Conservation (phyloP, 1,140 invertebrate species). For the Papilio dardanus region DNA sequence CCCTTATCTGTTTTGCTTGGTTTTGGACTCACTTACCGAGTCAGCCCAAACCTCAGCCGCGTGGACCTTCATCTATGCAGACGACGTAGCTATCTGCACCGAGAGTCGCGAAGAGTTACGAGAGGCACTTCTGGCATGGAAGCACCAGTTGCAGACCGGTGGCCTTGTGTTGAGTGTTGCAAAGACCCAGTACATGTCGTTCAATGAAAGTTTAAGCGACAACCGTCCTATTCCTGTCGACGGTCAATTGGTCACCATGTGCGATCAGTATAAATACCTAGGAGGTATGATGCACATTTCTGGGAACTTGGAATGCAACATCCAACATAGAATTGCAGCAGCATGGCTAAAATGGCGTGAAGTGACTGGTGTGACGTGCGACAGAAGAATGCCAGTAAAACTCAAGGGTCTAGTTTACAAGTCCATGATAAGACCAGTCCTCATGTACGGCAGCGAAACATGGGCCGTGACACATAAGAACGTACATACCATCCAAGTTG, state of each 20-base stretch:
- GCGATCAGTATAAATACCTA: background rate
- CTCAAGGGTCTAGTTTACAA: no score
- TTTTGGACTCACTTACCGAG: background rate
- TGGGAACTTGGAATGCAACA: background rate
- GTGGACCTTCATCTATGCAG: constrained; percentile 19
- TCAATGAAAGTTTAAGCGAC: background rate
- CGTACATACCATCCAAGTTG: no score
- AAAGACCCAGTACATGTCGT: constrained; percentile 31
- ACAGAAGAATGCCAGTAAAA: background rate
- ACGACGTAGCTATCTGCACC: constrained; percentile 45
- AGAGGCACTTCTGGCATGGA: constrained; percentile 34
- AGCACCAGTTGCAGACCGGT: constrained; percentile 34
- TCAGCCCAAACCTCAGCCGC: background rate
- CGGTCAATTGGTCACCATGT: background rate
- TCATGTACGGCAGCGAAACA: no score
- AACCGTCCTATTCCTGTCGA: background rate
- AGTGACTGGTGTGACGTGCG: background rate
- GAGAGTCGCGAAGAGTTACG: constrained; percentile 29
- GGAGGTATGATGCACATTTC: background rate
- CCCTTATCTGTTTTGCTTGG: background rate
- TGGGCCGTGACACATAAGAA: no score
- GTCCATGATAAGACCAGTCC: no score
- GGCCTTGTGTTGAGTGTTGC: constrained; percentile 27
- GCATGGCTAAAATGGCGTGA: constrained; percentile 1
- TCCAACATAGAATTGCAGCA: background rate